Evolutionary conservation across 2,888 invertebrate species (phyloP).

Genomic region (Phyllotreta cruciferae): DNA sequence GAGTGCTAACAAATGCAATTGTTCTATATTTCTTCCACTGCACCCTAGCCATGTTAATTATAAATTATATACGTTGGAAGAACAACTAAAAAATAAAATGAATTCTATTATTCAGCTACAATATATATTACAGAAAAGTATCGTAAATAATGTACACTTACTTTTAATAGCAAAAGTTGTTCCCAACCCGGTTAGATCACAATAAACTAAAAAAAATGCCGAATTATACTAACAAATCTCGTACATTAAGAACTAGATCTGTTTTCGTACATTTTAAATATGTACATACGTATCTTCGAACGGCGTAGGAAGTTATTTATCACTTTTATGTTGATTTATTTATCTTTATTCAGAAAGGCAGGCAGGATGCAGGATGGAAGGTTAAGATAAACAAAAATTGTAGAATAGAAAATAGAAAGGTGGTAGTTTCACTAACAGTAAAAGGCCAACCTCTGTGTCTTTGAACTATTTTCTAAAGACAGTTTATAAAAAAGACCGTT

Average conservation of each 20-base stretch:
- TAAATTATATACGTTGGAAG: background rate
- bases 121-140: too few species aligned
- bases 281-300: background rate
- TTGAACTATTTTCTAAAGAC: conserved; percentile 3
- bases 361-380: conserved; percentile 5
- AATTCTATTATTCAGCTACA: too few species aligned
- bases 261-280: too few species aligned
- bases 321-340: background rate
- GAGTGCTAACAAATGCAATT: conserved; percentile 42
- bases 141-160: background rate
- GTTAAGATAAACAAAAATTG: conserved; percentile 28
- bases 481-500: too few species aligned
- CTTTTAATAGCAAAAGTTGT: background rate
- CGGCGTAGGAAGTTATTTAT: conserved; percentile 31
- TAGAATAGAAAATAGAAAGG: background rate
- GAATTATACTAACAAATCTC: conserved; percentile 21
- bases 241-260: background rate
- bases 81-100: too few species aligned
- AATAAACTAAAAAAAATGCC: background rate
- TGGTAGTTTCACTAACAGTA: background rate
- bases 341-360: too few species aligned
- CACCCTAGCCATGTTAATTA: conserved; percentile 48
- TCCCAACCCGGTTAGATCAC: background rate
- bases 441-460: too few species aligned
- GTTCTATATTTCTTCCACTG: conserved; percentile 54